phyloP scores from a whole-genome alignment of 2,888 invertebrate species.

The Eueremaeus valkanovi region DNA sequence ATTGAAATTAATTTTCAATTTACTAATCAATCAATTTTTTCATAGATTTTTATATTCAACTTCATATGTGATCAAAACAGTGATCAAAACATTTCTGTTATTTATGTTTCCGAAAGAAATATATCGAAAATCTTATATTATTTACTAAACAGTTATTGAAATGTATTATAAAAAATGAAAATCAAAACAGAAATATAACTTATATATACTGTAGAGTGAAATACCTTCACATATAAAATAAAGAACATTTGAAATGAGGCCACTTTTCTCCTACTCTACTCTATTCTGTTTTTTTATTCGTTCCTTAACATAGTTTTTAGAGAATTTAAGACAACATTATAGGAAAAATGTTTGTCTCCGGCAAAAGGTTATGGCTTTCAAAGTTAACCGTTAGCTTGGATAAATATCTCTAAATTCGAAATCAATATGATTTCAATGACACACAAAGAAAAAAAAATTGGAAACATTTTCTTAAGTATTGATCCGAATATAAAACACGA shows the following conservation, averaged over 20 bases:
- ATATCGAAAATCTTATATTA: too few species aligned
- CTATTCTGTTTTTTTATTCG: too few species aligned
- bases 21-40: too few species aligned
- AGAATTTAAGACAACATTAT: not conserved
- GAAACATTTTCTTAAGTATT: not conserved
- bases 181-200: too few species aligned
- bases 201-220: not conserved
- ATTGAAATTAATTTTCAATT: not conserved
- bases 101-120: too few species aligned
- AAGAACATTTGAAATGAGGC: not conserved
- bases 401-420: constrained; percentile 4
- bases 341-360: not conserved
- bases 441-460: too few species aligned
- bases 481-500: not conserved
- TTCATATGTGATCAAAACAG: too few species aligned
- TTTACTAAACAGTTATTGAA: too few species aligned
- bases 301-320: not conserved
- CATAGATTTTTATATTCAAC: not conserved
- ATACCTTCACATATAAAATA: not conserved
- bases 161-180: too few species aligned
- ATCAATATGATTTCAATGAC: not conserved
- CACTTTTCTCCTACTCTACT: too few species aligned
- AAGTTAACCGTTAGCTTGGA: not conserved
- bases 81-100: too few species aligned
- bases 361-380: not conserved